Evolutionary conservation across 2,888 invertebrate genomes (phyloP), one percentile per base, ranked within the genome.

Genomic region (Callinectes sapidus): DNA sequence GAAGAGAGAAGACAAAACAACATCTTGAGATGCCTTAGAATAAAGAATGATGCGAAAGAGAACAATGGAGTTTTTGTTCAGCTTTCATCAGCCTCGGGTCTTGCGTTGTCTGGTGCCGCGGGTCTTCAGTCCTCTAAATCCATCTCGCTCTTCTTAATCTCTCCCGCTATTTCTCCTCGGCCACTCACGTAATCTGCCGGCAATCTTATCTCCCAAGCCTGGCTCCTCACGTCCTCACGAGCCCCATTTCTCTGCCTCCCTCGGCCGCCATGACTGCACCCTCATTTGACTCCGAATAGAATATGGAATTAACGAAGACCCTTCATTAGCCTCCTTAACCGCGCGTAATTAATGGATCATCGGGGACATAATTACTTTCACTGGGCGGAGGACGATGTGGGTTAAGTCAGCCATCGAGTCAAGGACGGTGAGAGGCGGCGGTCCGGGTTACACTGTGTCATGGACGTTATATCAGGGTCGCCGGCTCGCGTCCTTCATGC

Each of bases 221-320:
- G 81, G 35, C 35, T 81, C 81, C 35, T 35, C 81, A 81, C 18
- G 16, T 32, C 35, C 81, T n/a, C 35, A 35, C 0, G 81, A 32
- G 81, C 18, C 81, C 32, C 81, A 81, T 35, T 81, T 81, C 81
- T 81, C 81, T 35, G 35, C 32, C 32, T 81, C 81, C 81, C 81
- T 35, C 81, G 81, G 10, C 71, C 35, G 23, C 81, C 81, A 35
- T 81, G 81, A 18, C 81, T 81, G 81, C 35, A 16, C 35, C 81
- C 81, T 81, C 81, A 81, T 81, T 77, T 81, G 81, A 81, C 81
- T 81, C 35, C 35, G 81, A 81, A 81, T 81, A 35, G 81, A 81
- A 35, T 81, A 81, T 81, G 81, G 35, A 81, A 81, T 81, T 81
- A 71, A 81, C 81, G 81, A 14, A 81, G 81, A 32, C 81, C 81